Percentiles rank a stretch among this genome's conserved stretches.
Evolutionary conservation across 2,797 vertebrate genomes (phyloP).

Genomic region (Holocentrus rufus): DNA sequence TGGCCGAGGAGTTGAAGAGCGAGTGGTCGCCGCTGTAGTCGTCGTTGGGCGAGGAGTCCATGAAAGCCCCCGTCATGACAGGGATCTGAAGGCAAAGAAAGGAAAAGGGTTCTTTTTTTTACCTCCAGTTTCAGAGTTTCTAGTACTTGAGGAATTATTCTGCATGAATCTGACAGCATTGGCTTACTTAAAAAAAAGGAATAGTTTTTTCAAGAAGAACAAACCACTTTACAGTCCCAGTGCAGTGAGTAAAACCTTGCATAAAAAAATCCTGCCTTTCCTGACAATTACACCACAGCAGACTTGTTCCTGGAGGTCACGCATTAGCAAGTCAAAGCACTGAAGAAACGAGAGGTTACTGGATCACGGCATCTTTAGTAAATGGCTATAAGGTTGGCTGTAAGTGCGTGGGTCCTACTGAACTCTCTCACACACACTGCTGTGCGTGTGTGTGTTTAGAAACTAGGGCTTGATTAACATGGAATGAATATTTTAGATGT

Average conservation of each 20-base stretch:
- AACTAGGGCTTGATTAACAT: slow-evolving; percentile 66
- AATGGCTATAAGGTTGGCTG: slow-evolving; percentile 42
- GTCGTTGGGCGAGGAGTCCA: slow-evolving; percentile 95
- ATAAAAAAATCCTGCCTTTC: background rate
- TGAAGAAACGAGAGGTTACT: slow-evolving; percentile 34
- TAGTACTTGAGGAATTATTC: background rate
- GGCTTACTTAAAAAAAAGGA: background rate
- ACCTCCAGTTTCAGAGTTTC: background rate
- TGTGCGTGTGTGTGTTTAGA: slow-evolving; percentile 26
- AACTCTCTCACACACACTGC: slow-evolving; percentile 12
- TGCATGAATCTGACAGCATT: background rate
- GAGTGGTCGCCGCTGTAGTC: slow-evolving; percentile 96
- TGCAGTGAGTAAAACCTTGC: background rate
- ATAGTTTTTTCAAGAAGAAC: background rate
- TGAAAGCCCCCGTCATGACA: slow-evolving; percentile 97
- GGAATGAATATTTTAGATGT: slow-evolving; percentile 73
- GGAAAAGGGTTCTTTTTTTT: background rate
- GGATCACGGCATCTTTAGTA: slow-evolving; percentile 51
- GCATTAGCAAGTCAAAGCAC: slow-evolving; percentile 39
- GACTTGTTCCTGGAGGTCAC: slow-evolving; percentile 12
- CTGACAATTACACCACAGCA: slow-evolving; percentile 9
- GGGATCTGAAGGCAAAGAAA: slow-evolving; percentile 81
- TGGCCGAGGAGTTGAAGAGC: slow-evolving; percentile 95
- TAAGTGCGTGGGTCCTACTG: slow-evolving; percentile 29
- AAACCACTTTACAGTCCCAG: background rate